Evolutionary conservation across 2,888 invertebrate genomes (phyloP).

Genomic region (Plagodis dolabraria): DNA sequence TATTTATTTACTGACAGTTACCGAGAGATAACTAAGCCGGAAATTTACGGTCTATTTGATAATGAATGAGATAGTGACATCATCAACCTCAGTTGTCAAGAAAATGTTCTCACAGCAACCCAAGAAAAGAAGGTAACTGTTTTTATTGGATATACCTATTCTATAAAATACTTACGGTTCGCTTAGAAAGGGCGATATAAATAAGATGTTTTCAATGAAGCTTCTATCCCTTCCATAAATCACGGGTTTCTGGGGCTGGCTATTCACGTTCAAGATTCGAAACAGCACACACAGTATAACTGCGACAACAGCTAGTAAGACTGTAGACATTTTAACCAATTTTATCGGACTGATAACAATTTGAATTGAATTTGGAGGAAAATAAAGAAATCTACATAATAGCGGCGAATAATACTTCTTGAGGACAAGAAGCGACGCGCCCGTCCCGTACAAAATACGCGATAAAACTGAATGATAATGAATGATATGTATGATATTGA

Average conservation of each 20-base stretch:
- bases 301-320: conserved; percentile 91
- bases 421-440: conserved; percentile 45
- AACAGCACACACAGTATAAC: conserved; percentile 93
- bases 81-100: conserved; percentile 46
- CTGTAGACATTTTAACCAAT: conserved; percentile 88
- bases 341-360: conserved; percentile 27
- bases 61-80: conserved; percentile 56
- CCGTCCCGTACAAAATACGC: conserved; percentile 46
- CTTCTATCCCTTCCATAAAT: conserved; percentile 90
- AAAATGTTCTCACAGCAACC: conserved; percentile 1
- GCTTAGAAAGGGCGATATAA: conserved; percentile 90
- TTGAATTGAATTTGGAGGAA: conserved; percentile 33
- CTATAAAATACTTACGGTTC: conserved; percentile 90
- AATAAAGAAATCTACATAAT: conserved; percentile 63
- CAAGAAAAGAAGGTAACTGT: neutral
- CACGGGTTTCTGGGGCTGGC: conserved; percentile 91
- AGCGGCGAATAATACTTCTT: conserved; percentile 54
- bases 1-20: conserved; percentile 10
- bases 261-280: conserved; percentile 93
- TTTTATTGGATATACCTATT: neutral
- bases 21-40: conserved; percentile 20
- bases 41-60: conserved; percentile 36
- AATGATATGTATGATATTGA: neutral
- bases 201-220: conserved; percentile 91
- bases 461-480: conserved; percentile 38